Conservation (phyloP, 2,113 vertebrate species). For the Siniperca knerii region DNA sequence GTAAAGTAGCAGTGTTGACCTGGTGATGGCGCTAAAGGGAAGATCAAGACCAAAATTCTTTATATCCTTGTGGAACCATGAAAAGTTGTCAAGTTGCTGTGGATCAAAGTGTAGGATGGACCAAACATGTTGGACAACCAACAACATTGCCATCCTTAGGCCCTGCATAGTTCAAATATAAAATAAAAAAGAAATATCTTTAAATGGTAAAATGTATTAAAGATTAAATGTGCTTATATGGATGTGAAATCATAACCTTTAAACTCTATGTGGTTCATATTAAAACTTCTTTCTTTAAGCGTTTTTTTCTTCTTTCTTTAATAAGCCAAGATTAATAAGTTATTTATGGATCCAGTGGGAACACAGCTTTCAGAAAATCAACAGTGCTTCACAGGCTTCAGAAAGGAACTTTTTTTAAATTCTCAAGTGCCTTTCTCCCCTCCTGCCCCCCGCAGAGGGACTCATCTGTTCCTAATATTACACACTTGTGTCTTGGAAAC, state of each 20-base stretch:
- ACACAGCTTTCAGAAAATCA: constrained; percentile 71
- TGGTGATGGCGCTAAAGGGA: background rate
- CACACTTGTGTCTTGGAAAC: constrained; percentile 80
- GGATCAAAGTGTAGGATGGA: background rate
- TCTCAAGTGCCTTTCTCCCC: constrained; percentile 60
- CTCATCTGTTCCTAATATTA: constrained; percentile 87
- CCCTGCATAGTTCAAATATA: background rate
- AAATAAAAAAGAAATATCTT: background rate
- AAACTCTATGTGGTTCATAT: constrained; percentile 32
- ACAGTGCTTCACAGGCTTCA: constrained; percentile 64
- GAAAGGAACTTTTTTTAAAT: constrained; percentile 55
- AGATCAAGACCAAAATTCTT: background rate
- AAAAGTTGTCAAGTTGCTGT: background rate
- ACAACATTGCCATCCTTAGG: background rate
- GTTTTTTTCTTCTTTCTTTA: constrained; percentile 34
- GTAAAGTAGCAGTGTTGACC: background rate
- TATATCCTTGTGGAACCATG: background rate
- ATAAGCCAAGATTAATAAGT: constrained; percentile 58
- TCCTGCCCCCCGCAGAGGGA: constrained; percentile 63
- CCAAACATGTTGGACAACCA: background rate
- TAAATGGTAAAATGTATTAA: constrained; percentile 6
- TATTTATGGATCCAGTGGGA: constrained; percentile 72
- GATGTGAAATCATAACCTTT: constrained; percentile 30
- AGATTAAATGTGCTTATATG: constrained; percentile 9
- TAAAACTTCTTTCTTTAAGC: constrained; percentile 25